Evolutionary conservation across 2,888 invertebrate genomes (phyloP).

Genomic region (Drosophila pseudotakahashii): DNA sequence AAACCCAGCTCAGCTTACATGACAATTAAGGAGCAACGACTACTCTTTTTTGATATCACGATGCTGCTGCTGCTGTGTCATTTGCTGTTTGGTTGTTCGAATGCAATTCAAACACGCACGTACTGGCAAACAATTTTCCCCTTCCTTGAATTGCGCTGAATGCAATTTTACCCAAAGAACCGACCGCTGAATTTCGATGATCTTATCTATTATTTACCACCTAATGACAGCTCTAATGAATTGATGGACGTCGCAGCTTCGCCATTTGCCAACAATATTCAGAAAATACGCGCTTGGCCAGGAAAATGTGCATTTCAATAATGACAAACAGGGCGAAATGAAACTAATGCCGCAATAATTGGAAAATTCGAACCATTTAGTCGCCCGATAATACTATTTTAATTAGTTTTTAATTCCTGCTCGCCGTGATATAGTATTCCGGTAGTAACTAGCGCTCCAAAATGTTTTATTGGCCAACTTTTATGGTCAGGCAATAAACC

Average conservation of each 20-base stretch:
- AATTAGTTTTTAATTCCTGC: conserved; percentile 6
- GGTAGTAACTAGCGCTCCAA: conserved; percentile 8
- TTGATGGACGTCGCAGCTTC: conserved; percentile 6
- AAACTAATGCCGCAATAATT: conserved; percentile 6
- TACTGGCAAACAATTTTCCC: conserved; percentile 19
- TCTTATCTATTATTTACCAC: conserved; percentile 8
- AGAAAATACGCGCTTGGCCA: neutral
- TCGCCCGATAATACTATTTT: neutral
- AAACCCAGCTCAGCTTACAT: conserved; percentile 5
- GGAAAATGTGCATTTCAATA: neutral
- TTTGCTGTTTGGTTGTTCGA: neutral
- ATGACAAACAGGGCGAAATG: neutral
- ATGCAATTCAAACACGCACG: conserved; percentile 22
- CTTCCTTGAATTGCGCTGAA: conserved; percentile 2
- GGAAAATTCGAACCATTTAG: conserved; percentile 4
- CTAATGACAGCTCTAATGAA: conserved; percentile 26
- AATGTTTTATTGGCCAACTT: conserved; percentile 41
- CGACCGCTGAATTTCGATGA: neutral
- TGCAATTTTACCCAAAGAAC: conserved; percentile 7
- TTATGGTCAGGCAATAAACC: conserved; percentile 57
- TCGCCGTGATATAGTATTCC: neutral
- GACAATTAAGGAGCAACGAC: conserved; percentile 17
- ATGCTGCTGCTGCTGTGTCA: conserved; percentile 11
- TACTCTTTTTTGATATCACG: neutral
- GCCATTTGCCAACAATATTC: neutral